Conservation (phyloP, 2,888 invertebrate species). For the Ariolimax columbianus region DNA sequence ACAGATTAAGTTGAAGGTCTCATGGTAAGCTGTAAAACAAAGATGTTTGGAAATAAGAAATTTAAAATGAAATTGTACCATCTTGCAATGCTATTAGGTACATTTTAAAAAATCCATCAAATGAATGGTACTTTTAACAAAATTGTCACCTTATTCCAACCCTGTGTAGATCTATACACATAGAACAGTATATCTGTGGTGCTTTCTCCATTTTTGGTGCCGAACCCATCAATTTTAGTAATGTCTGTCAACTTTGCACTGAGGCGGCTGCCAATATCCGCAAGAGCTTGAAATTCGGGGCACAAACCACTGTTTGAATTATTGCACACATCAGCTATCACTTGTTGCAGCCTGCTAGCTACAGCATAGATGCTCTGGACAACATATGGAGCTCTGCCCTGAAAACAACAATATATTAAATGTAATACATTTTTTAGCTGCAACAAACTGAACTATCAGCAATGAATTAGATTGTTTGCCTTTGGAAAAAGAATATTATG, state of each 20-base stretch:
- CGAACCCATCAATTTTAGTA: constrained; percentile 52
- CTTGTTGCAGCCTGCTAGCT: constrained; percentile 73
- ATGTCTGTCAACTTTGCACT: constrained; percentile 43
- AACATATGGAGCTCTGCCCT: constrained; percentile 59
- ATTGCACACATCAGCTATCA: constrained; percentile 66
- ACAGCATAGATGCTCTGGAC: constrained; percentile 73
- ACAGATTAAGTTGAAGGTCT: no score
- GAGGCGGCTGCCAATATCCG: constrained; percentile 30
- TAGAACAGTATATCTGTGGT: constrained; percentile 58
- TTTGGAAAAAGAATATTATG: no score
- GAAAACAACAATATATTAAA: background rate
- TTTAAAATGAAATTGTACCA: no score
- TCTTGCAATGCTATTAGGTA: no score
- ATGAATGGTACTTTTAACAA: background rate
- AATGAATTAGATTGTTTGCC: no score
- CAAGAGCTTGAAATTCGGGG: constrained; percentile 27
- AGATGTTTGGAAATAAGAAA: no score
- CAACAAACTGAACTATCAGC: background rate
- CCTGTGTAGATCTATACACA: constrained; percentile 58
- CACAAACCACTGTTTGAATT: constrained; percentile 60
- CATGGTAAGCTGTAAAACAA: no score
- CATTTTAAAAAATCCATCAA: no score
- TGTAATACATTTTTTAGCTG: background rate
- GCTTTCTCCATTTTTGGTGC: constrained; percentile 63
- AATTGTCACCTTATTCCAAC: background rate